These are phyloP conservation scores for Datnioides undecimradiatus DNA, from an alignment of 2,113 vertebrate genomes.

Conservation along the genomic window DNA sequence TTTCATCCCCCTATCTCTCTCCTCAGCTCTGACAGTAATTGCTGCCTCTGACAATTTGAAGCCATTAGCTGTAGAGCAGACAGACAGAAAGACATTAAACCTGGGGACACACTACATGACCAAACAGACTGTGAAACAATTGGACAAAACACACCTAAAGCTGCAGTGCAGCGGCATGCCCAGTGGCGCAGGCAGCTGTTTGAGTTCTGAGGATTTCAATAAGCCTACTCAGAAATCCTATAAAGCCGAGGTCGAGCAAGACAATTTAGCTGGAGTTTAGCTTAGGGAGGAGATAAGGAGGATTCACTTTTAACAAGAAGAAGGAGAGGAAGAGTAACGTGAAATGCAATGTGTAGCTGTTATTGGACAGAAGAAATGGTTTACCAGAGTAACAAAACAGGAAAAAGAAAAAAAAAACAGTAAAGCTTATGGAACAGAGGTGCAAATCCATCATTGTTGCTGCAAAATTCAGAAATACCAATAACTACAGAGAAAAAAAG, in stretches of 20 bases:
- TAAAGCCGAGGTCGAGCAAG: conserved; percentile 33
- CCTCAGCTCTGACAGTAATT: conserved; percentile 45
- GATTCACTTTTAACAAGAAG: conserved; percentile 21
- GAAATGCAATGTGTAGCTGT: neutral
- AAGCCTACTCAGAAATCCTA: conserved; percentile 32
- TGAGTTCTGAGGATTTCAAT: conserved; percentile 42
- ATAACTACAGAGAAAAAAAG: neutral
- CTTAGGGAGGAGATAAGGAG: conserved; percentile 29
- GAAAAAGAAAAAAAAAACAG: no score
- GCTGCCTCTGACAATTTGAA: conserved; percentile 34
- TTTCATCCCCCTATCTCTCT: neutral
- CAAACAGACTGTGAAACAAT: conserved; percentile 17
- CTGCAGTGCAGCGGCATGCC: neutral
- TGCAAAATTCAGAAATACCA: neutral
- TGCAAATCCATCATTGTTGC: neutral
- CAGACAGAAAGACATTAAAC: conserved; percentile 17
- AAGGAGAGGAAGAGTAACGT: neutral
- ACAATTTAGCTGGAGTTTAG: conserved; percentile 45
- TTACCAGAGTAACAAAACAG: neutral
- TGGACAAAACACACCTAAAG: conserved; percentile 26
- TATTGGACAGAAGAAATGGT: neutral
- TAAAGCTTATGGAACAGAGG: neutral
- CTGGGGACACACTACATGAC: conserved; percentile 13
- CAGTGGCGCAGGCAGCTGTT: neutral
- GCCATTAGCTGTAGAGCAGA: conserved; percentile 11